phyloP scores from a whole-genome alignment of 2,888 invertebrate genomes.

The Hyposoter dolosus region DNA sequence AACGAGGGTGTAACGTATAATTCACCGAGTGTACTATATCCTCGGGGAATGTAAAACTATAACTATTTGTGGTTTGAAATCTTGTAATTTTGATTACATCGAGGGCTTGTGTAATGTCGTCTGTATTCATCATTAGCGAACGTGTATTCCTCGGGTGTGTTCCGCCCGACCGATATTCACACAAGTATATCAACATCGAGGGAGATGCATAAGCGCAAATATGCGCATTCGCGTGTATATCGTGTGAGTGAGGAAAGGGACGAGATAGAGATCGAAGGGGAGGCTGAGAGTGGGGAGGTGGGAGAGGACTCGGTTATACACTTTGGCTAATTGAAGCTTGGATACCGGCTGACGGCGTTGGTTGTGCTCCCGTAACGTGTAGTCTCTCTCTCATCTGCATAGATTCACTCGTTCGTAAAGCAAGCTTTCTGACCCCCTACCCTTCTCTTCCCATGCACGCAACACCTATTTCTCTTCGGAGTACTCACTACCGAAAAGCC shows the following conservation, averaged over 20 bases:
- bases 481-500: slow-evolving; percentile 34
- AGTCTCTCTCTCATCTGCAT: slow-evolving; percentile 78
- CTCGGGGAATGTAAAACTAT: neutral
- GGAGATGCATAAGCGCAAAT: slow-evolving; percentile 31
- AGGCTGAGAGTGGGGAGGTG: slow-evolving; percentile 6
- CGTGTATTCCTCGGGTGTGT: neutral
- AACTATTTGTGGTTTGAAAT: neutral
- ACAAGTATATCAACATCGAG: slow-evolving; percentile 30
- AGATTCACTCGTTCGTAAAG: slow-evolving; percentile 82
- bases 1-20: neutral
- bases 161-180: neutral
- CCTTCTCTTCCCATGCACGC: slow-evolving; percentile 12
- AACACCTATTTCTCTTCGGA: slow-evolving; percentile 10
- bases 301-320: slow-evolving; percentile 71
- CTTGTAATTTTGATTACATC: slow-evolving; percentile 9
- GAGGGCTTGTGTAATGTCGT: neutral
- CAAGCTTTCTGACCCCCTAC: slow-evolving; percentile 71
- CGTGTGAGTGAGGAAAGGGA: slow-evolving; percentile 5
- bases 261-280: slow-evolving; percentile 2
- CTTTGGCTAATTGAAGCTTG: slow-evolving; percentile 82
- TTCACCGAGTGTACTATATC: no score
- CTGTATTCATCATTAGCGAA: neutral
- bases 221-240: slow-evolving; percentile 41
- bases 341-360: slow-evolving; percentile 74
- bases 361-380: slow-evolving; percentile 37